These are phyloP conservation scores for Escarpia spicata DNA, from an alignment of 2,888 invertebrate species.

Conservation along the genomic window DNA sequence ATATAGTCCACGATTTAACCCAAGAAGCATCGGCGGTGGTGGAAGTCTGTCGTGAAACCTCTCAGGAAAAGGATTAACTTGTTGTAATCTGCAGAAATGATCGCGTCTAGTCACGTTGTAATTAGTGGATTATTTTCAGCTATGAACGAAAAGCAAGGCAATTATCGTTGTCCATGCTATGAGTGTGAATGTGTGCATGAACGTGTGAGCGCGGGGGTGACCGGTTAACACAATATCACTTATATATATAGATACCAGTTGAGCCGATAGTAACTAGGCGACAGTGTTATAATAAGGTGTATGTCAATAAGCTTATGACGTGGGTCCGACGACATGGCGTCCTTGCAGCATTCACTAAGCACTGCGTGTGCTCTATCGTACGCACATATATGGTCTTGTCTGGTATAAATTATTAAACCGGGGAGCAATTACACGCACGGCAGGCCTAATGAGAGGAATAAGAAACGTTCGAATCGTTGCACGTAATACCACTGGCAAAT, in stretches of 20 bases:
- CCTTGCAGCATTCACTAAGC: background rate
- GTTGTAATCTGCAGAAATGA: background rate
- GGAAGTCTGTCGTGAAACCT: too few species aligned
- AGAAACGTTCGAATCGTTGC: background rate
- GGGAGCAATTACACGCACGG: background rate
- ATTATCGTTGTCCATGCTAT: background rate
- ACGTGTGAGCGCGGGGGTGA: background rate
- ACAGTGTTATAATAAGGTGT: background rate
- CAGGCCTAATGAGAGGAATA: background rate
- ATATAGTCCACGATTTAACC: background rate
- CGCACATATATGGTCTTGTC: background rate
- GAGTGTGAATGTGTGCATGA: background rate
- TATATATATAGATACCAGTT: background rate
- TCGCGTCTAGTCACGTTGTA: background rate
- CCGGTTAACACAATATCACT: background rate
- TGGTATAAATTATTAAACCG: background rate
- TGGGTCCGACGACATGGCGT: background rate
- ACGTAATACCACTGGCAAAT: background rate
- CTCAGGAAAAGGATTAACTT: too few species aligned
- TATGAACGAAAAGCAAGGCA: background rate
- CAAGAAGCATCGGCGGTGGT: too few species aligned
- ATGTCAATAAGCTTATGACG: background rate
- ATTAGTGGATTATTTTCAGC: background rate
- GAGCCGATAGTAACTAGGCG: conserved; percentile 7
- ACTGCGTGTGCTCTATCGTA: background rate